phyloP scores from a whole-genome alignment of 2,888 invertebrate genomes.

The Margaritifera margaritifera region DNA sequence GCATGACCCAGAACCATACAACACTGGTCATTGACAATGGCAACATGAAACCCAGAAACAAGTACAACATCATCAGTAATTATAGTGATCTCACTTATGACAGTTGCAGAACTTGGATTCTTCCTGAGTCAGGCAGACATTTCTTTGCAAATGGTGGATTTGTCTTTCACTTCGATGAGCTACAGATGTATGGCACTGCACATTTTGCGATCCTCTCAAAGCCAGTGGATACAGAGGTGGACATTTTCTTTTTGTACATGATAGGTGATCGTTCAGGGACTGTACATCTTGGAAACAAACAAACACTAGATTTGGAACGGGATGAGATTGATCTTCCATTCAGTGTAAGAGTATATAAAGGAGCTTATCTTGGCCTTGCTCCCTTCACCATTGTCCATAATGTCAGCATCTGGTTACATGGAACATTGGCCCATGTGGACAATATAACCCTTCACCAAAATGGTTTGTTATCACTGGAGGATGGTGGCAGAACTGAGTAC shows the following conservation, averaged over 20 bases:
- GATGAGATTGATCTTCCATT: constrained; percentile 55
- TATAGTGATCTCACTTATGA: constrained; percentile 45
- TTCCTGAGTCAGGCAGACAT: constrained; percentile 47
- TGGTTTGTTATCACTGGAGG: constrained; percentile 47
- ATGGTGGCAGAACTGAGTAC: constrained; percentile 43
- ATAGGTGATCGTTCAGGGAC: constrained; percentile 61
- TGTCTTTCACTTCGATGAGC: constrained; percentile 47
- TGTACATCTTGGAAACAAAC: constrained; percentile 53
- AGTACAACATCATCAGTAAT: constrained; percentile 42
- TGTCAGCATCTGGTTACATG: constrained; percentile 57
- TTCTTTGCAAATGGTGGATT: constrained; percentile 40
- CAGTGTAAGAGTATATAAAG: constrained; percentile 49
- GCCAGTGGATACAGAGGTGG: constrained; percentile 30
- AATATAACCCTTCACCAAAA: constrained; percentile 53
- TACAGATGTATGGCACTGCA: constrained; percentile 55
- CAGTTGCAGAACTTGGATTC: constrained; percentile 53
- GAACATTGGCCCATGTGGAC: constrained; percentile 49
- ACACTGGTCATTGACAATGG: constrained; percentile 54
- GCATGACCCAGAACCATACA: constrained; percentile 46
- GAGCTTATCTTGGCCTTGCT: constrained; percentile 48
- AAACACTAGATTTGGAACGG: constrained; percentile 49
- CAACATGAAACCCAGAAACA: constrained; percentile 36
- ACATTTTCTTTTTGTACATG: constrained; percentile 58
- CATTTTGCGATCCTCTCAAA: constrained; percentile 49
- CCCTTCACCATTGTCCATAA: constrained; percentile 54